Percentiles rank a stretch among this genome's conserved stretches.
Evolutionary conservation across 2,113 vertebrate species (phyloP).

Genomic region (Cololabis saira): DNA sequence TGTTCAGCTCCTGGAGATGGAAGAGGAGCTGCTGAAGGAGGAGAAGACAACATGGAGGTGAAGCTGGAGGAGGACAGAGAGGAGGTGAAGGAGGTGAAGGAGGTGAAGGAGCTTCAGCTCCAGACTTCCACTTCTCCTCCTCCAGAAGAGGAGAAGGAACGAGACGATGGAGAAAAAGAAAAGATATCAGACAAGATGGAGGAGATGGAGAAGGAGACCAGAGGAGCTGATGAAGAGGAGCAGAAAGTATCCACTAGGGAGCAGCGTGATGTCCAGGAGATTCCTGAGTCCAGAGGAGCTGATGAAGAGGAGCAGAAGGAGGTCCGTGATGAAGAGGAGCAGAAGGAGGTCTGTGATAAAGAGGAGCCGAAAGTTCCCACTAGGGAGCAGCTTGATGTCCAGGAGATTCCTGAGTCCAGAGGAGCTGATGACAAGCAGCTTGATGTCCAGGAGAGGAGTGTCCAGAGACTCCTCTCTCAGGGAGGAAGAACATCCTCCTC

Average conservation of each 20-base stretch:
- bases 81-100: not conserved
- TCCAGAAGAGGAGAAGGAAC: not conserved
- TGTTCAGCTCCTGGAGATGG: not conserved
- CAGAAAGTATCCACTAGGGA: too few species aligned
- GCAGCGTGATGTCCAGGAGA: too few species aligned
- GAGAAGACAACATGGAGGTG: not conserved
- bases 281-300: not conserved
- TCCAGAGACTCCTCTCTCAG: too few species aligned
- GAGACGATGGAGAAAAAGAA: not conserved
- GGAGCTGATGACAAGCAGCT: too few species aligned
- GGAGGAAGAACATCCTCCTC: conserved; percentile 5
- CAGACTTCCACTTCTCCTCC: not conserved
- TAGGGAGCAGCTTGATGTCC: not conserved
- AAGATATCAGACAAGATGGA: not conserved
- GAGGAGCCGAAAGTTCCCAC: not conserved
- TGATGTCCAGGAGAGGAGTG: too few species aligned
- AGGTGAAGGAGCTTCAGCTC: not conserved
- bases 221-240: not conserved
- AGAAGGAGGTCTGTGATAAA: not conserved
- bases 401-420: too few species aligned
- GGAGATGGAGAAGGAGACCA: not conserved
- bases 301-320: not conserved
- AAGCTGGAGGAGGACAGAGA: not conserved
- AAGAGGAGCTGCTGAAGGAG: not conserved
- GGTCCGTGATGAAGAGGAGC: not conserved